Evolutionary conservation across 2,888 invertebrate species (phyloP).

Genomic region (Chrysina gloriosa): DNA sequence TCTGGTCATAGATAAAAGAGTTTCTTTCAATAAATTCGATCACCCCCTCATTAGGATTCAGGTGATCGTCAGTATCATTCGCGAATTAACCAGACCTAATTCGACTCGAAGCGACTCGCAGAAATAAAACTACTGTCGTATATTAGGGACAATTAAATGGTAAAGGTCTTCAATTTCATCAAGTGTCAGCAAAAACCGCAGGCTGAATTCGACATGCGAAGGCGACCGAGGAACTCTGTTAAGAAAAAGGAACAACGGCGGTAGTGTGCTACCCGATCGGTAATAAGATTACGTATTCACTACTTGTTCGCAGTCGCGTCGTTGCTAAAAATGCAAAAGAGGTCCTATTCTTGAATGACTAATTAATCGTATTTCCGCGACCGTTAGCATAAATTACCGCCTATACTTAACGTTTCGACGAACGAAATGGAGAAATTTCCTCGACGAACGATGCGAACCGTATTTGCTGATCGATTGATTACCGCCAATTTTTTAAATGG

Average conservation of each 20-base stretch:
- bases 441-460: no score
- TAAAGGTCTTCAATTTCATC: background rate
- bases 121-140: no score
- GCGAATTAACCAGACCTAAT: no score
- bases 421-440: background rate
- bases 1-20: background rate
- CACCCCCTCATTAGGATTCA: no score
- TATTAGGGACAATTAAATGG: background rate
- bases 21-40: no score
- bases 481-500: no score
- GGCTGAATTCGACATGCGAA: slow-evolving; percentile 49
- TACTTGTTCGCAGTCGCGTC: slow-evolving; percentile 61
- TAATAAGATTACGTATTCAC: slow-evolving; percentile 63
- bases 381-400: slow-evolving; percentile 61
- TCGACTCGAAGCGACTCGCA: no score
- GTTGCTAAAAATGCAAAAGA: slow-evolving; percentile 64
- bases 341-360: slow-evolving; percentile 65
- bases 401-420: background rate
- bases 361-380: slow-evolving; percentile 64
- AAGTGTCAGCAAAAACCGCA: background rate
- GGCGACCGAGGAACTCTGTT: slow-evolving; percentile 54
- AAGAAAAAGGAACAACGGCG: slow-evolving; percentile 54
- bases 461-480: no score
- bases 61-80: no score
- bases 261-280: slow-evolving; percentile 38